These are phyloP conservation scores for Stercorarius parasiticus DNA, from an alignment of 2,113 vertebrate genomes.

Conservation along the genomic window DNA sequence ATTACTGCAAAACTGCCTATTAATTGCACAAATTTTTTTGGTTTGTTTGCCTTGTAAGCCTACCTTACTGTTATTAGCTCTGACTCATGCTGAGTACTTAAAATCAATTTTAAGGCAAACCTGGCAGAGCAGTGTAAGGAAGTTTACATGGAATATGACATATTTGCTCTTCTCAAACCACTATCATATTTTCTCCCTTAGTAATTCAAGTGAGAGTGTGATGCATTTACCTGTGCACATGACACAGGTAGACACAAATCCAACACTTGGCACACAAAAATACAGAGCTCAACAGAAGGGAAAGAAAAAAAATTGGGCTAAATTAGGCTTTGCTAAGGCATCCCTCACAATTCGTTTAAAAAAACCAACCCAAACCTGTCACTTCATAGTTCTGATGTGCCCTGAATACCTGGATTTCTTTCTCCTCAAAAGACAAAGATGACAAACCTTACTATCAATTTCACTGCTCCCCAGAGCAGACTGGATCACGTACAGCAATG, in stretches of 20 bases:
- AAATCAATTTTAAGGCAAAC: background rate
- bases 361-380: too few species aligned
- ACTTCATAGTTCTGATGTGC: background rate
- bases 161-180: background rate
- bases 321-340: background rate
- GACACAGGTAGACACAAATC: background rate
- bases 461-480: constrained; percentile 95
- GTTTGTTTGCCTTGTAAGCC: background rate
- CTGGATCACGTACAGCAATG: constrained; percentile 97
- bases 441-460: constrained; percentile 98
- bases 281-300: background rate
- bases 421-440: background rate
- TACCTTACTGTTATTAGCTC: background rate
- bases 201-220: background rate
- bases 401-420: background rate
- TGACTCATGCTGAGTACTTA: background rate
- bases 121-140: background rate
- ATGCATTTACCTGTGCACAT: background rate
- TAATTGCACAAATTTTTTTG: background rate
- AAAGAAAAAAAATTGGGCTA: background rate
- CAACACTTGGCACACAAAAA: background rate
- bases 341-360: background rate
- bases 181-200: background rate
- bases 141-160: background rate
- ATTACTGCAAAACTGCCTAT: background rate